These are phyloP conservation scores for Murina feae DNA, from an alignment of 2,113 vertebrate species.

Conservation along the genomic window DNA sequence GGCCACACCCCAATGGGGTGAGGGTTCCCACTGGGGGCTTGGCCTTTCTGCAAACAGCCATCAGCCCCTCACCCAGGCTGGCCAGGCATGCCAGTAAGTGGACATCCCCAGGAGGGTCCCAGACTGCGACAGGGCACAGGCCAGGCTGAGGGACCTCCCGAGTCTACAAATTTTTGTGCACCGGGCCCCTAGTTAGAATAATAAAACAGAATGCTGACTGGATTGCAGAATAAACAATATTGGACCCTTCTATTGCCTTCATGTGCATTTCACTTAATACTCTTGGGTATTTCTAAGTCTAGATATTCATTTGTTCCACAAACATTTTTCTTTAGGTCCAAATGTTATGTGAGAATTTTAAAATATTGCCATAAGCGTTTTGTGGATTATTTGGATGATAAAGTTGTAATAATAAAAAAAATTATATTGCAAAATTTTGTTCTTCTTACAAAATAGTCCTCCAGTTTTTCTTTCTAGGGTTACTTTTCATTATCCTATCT, in stretches of 20 bases:
- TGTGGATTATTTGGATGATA: neutral
- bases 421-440: neutral
- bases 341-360: neutral
- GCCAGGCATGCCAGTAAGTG: too few relatives aligned
- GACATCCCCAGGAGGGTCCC: too few relatives aligned
- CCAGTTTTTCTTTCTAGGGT: neutral
- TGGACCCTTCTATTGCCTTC: neutral
- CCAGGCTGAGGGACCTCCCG: too few relatives aligned
- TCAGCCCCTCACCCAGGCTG: too few relatives aligned
- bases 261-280: neutral
- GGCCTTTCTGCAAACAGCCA: too few relatives aligned
- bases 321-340: neutral
- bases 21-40: too few relatives aligned
- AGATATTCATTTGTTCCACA: neutral
- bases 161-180: too few relatives aligned
- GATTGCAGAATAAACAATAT: neutral
- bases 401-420: neutral
- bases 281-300: slow-evolving; percentile 17
- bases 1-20: too few relatives aligned
- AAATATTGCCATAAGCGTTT: neutral
- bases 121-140: too few relatives aligned
- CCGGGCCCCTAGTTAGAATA: neutral
- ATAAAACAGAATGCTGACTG: neutral
- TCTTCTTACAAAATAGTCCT: neutral
- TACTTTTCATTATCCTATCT: neutral